Evolutionary conservation across 2,797 vertebrate genomes (phyloP).

Genomic region (Crocidura indochinensis): DNA sequence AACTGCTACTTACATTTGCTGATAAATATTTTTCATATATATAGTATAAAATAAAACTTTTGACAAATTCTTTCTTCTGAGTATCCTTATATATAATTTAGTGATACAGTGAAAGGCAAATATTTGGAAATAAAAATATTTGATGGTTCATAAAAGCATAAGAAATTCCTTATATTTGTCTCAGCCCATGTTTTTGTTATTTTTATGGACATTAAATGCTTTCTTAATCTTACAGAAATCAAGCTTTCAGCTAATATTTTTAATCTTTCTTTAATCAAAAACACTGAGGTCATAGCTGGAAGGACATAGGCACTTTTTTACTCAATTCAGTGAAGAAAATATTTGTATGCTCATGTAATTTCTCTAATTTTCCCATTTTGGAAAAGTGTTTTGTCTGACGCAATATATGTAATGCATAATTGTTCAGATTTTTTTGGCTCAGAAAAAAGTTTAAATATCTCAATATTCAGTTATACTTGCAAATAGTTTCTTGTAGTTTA

Average conservation of each 20-base stretch:
- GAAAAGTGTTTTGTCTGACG: background rate
- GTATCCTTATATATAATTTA: background rate
- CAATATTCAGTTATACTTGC: background rate
- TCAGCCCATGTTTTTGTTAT: background rate
- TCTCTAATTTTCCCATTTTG: background rate
- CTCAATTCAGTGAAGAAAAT: background rate
- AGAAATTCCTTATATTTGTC: background rate
- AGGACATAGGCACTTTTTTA: background rate
- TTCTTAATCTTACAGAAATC: background rate
- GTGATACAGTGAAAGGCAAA: background rate
- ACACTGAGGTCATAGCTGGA: background rate
- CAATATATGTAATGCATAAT: conserved; percentile 1
- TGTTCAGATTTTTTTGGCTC: background rate
- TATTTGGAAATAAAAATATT: background rate
- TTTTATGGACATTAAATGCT: background rate
- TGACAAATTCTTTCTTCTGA: background rate
- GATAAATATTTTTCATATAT: conserved; percentile 5
- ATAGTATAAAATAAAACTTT: background rate
- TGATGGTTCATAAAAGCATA: conserved; percentile 4
- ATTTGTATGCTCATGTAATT: background rate
- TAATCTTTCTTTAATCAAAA: background rate
- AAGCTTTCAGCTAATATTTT: conserved; percentile 32
- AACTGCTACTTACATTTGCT: background rate
- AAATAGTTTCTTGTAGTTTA: background rate
- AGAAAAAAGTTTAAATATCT: background rate